phyloP scores from a whole-genome alignment of 1,140 invertebrate species.

The Caenorhabditis latens region DNA sequence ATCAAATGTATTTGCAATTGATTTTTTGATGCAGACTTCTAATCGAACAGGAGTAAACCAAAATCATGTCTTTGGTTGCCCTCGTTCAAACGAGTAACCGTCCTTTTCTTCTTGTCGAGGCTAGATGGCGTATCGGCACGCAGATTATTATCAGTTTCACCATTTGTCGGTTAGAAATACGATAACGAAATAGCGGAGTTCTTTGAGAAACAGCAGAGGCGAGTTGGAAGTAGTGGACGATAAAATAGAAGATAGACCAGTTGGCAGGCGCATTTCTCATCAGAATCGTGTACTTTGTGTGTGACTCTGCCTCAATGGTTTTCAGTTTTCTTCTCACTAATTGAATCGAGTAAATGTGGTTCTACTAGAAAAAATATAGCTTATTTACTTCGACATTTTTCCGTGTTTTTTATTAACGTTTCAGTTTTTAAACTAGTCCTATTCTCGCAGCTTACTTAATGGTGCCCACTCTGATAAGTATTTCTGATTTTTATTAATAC shows the following conservation, averaged over 20 bases:
- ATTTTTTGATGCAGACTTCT: slow-evolving; percentile 7
- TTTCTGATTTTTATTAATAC: too few relatives aligned
- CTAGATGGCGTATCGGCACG: not conserved
- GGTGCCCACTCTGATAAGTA: too few relatives aligned
- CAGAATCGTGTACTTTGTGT: slow-evolving; percentile 28
- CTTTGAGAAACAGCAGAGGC: slow-evolving; percentile 3
- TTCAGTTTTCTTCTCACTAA: not conserved
- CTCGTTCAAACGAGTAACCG: not conserved
- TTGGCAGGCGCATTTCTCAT: slow-evolving; percentile 14
- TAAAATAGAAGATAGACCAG: slow-evolving; percentile 43
- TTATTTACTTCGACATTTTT: too few relatives aligned
- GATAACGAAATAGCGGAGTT: slow-evolving; percentile 48
- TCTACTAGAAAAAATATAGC: too few relatives aligned
- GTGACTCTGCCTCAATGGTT: not conserved
- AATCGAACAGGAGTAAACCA: not conserved
- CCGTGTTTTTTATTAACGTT: too few relatives aligned
- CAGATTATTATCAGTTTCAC: slow-evolving; percentile 18
- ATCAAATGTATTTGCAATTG: not conserved
- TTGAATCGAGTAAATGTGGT: too few relatives aligned
- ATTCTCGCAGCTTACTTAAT: too few relatives aligned
- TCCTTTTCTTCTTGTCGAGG: not conserved
- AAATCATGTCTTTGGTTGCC: not conserved
- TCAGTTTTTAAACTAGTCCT: too few relatives aligned
- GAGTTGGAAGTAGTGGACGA: slow-evolving; percentile 8
- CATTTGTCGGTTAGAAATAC: slow-evolving; percentile 1